Evolutionary conservation across 2,888 invertebrate genomes (phyloP), one percentile per base, ranked within the genome.

Genomic region (Microplitis deprimator): DNA sequence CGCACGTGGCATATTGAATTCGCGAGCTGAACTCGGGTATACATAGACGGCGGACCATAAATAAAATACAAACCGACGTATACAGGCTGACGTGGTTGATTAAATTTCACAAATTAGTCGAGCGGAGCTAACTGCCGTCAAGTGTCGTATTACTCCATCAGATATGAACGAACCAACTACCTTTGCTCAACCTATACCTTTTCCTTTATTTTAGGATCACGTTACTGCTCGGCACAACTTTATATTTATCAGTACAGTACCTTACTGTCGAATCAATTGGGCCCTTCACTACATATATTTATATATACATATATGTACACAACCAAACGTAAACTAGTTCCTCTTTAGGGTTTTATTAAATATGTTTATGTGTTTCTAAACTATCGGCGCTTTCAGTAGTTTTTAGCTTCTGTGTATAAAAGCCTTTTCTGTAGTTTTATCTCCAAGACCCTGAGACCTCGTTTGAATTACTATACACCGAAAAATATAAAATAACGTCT

Each of bases 101-200:
- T 86, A 82, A 86, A 86, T 86, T 86, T 86, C 86, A 86, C 82
- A 85, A 86, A 86, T 85, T 84, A 86, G 84, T 85, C 84, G 83
- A 84, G 84, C 82, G 83, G 74, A 79, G 82, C 82, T 85, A 84
- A 84, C 85, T 80, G 81, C 80, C 72, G 78, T 79, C 80, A 80
- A 77, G 83, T 83, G 81, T 84, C 84, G 81, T 81, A 79, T 84
- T 83, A 83, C 61, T 62, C 13, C 40, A 62, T 39, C 60, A 5
- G 39, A 60, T 17, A 50, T 17, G 4, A 20, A 10, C 67, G 50
- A 13, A 50, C 50, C 50, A 50, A 50, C 8, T 50, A 50, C 5
- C 8, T 50, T 29, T 61, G 10, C 70, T 59, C 61, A n/a, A 17
- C 50, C 40, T 40, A 39, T 39, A n/a, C 70, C n/a, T 75, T 61